Percentiles rank a stretch among this genome's conserved stretches.
These are phyloP conservation scores for Pteria penguin DNA, from an alignment of 2,888 invertebrate genomes.

Conservation along the genomic window DNA sequence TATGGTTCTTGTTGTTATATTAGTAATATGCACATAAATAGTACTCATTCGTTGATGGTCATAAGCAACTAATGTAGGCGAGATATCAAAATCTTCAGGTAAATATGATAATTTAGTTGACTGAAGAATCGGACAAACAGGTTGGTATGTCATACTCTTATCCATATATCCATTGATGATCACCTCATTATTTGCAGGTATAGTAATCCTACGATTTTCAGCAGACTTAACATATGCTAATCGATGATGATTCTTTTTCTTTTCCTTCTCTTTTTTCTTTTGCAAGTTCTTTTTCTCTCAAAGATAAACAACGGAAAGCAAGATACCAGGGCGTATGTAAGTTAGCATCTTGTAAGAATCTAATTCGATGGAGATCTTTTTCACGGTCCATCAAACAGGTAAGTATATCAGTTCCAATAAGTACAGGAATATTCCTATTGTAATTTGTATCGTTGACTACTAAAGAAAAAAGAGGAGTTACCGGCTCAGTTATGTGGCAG, in stretches of 20 bases:
- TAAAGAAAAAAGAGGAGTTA: too few relatives aligned
- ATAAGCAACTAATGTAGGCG: neutral
- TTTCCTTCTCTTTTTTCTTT: neutral
- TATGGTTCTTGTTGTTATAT: conserved; percentile 14
- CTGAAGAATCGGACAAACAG: conserved; percentile 8
- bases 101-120: neutral
- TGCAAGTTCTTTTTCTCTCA: neutral
- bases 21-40: neutral
- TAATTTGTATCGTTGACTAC: neutral
- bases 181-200: conserved; percentile 10
- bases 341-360: conserved; percentile 11
- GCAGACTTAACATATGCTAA: conserved; percentile 3
- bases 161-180: neutral
- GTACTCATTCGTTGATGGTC: neutral
- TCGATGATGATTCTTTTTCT: too few relatives aligned
- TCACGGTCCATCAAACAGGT: neutral
- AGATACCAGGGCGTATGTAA: too few relatives aligned
- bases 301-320: too few relatives aligned
- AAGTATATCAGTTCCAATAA: conserved; percentile 4
- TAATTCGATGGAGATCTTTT: neutral
- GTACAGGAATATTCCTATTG: neutral
- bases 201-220: neutral
- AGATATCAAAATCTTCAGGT: conserved; percentile 1
- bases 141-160: neutral
- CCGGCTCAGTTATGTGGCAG: too few relatives aligned